phyloP scores from a whole-genome alignment of 2,797 vertebrate species.

The Anolis apletophallus region DNA sequence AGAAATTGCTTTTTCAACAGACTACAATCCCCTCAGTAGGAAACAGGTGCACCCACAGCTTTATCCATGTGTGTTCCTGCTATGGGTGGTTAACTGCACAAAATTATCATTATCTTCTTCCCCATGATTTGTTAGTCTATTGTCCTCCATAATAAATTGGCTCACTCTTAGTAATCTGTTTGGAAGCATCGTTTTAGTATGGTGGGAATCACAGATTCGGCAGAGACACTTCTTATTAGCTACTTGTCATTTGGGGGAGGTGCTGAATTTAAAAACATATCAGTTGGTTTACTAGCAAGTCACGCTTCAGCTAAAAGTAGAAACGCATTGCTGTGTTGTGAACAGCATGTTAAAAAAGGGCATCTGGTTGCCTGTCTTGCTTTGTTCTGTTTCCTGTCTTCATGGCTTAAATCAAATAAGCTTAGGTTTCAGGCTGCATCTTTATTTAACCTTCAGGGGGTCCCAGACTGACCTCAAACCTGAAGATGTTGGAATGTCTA shows the following conservation, averaged over 20 bases:
- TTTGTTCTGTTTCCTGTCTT: constrained; percentile 53
- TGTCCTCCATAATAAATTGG: constrained; percentile 51
- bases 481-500: constrained; percentile 3
- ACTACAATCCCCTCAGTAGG: constrained; percentile 16
- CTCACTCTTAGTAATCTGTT: constrained; percentile 42
- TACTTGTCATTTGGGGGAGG: constrained; percentile 55
- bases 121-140: constrained; percentile 32
- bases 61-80: constrained; percentile 41
- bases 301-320: constrained; percentile 61
- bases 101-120: constrained; percentile 65
- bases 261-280: constrained; percentile 50
- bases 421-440: constrained; percentile 27
- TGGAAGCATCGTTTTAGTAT: constrained; percentile 50
- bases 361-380: constrained; percentile 50
- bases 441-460: constrained; percentile 49
- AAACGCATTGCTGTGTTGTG: constrained; percentile 36
- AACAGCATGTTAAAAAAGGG: constrained; percentile 26
- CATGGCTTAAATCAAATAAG: constrained; percentile 42
- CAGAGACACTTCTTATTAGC: constrained; percentile 58
- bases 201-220: constrained; percentile 47
- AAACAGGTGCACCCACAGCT: constrained; percentile 41
- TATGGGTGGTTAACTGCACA: constrained; percentile 49
- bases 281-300: constrained; percentile 59
- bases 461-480: not conserved
- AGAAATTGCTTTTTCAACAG: not conserved